phyloP scores from a whole-genome alignment of 2,888 invertebrate species.

The Leptothorax acervorum region DNA sequence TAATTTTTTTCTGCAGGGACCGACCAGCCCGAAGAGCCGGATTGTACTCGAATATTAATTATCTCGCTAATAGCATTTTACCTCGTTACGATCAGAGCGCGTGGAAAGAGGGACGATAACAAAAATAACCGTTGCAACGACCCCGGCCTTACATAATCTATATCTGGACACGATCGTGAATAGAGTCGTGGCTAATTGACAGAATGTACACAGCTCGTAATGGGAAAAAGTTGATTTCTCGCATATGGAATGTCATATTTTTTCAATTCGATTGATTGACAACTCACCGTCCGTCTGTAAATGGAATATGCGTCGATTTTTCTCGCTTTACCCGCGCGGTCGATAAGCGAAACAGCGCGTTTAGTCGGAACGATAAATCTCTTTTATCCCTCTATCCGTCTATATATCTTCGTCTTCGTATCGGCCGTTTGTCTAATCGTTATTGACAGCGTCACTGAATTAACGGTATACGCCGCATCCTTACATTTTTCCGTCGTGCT shows the following conservation, averaged over 20 bases:
- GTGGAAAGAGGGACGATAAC: slow-evolving; percentile 8
- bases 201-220: slow-evolving; percentile 1
- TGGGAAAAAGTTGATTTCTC: slow-evolving; percentile 4
- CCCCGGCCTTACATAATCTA: slow-evolving; percentile 9
- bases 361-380: slow-evolving; percentile 70
- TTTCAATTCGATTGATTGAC: slow-evolving; percentile 10
- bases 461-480: slow-evolving; percentile 69
- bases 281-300: background rate
- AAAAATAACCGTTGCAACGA: slow-evolving; percentile 4
- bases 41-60: slow-evolving; percentile 49
- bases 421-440: slow-evolving; percentile 64
- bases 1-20: slow-evolving; percentile 57
- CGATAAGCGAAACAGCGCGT: slow-evolving; percentile 31
- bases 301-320: slow-evolving; percentile 60
- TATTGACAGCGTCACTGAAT: slow-evolving; percentile 74
- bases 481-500: slow-evolving; percentile 56
- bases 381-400: slow-evolving; percentile 69
- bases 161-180: slow-evolving; percentile 1
- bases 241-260: slow-evolving; percentile 7
- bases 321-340: slow-evolving; percentile 39
- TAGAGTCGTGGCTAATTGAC: slow-evolving; percentile 15
- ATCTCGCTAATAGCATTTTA: slow-evolving; percentile 49
- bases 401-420: slow-evolving; percentile 58
- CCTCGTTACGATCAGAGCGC: slow-evolving; percentile 24
- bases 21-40: slow-evolving; percentile 1